Evolutionary conservation across 2,888 invertebrate species (phyloP), one percentile per base, ranked within the genome.

Genomic region (Idaea aversata): DNA sequence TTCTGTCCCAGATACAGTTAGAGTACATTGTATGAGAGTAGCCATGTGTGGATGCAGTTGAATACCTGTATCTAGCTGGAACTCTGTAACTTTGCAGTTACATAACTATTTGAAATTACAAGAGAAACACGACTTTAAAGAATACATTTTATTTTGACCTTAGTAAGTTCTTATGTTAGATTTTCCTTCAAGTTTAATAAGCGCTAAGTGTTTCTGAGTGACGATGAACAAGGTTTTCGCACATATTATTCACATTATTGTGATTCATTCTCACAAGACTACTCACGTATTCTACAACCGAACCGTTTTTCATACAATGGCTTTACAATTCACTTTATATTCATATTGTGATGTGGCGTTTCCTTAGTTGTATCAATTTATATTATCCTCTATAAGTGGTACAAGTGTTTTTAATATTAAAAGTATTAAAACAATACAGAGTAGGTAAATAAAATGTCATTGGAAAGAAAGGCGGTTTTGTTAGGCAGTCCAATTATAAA

Each of bases 331-430:
- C 61, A 58, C 66, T 70, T 65, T 59, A 71, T 66, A 75, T 81
- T 87, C 82, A 74, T 76, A 78, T 88, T 88, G 86, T 67, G 68
- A 68, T 71, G 65, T 73, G 62, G 65, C 71, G 81, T 87, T 88
- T 88, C 87, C 87, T 87, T 77, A 75, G 79, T 77, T 81, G 81
- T 83, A 62, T 84, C 81, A 82, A 77, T 76, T 76, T 74, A 62
- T 64, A 57, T 62, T 66, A 61, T 65, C 34, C 15, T 62, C 5
- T 35, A 25, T 16, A n/a, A 63, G 36, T 15, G 10, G 15, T 25
- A 25, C 35, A 59, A 47, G 47, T 47, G 0, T 47, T 47, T 47
- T 47, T 47, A 47, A 47, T 47, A 10, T 47, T 47, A 7, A 4
- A 47, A 47, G 7, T 47, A 10, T 47, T 47, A 7, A 4, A 47